Evolutionary conservation across 2,113 vertebrate genomes (phyloP).

Genomic region (Nycticebus coucang): DNA sequence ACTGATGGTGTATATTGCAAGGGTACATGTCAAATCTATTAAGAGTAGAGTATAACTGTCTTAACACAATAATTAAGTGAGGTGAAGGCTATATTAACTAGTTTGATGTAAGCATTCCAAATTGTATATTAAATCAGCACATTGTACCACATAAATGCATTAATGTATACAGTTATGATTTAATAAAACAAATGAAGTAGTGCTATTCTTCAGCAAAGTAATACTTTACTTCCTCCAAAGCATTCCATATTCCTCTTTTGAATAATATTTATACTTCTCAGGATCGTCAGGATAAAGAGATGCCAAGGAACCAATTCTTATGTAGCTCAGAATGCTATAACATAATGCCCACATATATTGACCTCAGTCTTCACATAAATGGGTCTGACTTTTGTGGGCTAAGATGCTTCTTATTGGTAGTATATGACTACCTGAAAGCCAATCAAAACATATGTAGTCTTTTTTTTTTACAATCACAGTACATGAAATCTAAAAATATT

Average conservation of each 20-base stretch:
- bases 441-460: background rate
- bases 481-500: background rate
- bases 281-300: background rate
- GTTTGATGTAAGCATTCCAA: too few relatives aligned
- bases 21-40: too few relatives aligned
- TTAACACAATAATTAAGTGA: too few relatives aligned
- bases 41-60: too few relatives aligned
- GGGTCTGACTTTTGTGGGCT: background rate
- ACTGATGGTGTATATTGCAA: too few relatives aligned
- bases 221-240: background rate
- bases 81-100: too few relatives aligned
- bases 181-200: background rate
- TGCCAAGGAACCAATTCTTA: background rate
- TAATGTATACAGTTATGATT: too few relatives aligned
- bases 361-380: background rate
- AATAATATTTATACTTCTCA: slow-evolving; percentile 36
- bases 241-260: background rate
- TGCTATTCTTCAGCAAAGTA: background rate
- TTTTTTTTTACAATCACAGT: background rate
- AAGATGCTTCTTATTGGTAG: background rate
- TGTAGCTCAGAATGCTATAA: background rate
- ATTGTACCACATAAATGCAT: too few relatives aligned
- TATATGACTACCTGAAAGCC: background rate
- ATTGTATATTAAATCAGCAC: too few relatives aligned
- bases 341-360: background rate